Base-by-base conservation (phyloP, 1,140 invertebrate species). In the Pogonus chalceus region DNA sequence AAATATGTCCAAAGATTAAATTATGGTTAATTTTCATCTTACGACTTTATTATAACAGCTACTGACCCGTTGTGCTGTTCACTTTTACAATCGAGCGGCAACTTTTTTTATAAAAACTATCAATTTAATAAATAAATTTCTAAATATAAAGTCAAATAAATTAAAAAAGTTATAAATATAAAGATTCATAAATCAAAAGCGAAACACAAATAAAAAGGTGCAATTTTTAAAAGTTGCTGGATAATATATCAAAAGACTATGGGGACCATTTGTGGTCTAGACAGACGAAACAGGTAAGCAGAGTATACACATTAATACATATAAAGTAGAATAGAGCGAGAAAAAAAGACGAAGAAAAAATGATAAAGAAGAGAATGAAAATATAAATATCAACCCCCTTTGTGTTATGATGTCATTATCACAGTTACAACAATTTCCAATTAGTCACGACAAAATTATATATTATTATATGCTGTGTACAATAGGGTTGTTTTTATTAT, bases 1-100 rank as follows among this genome's bases (percentile, higher is more conserved):
- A 43, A 43, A 43, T 43, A 16, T 43, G 37, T 43, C 37, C 37
- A 43, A 16, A 43, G 37, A 43, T 43, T 43, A 43, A 43, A 43
- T 43, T 43, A 43, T 43, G 37, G 37, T 16, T 43, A 43, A 43
- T 43, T 43, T 43, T 43, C 37, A 43, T 43, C 31, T 26, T 52
- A 39, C n/a, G 57, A 56, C 46, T 39, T 48, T 55, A 53, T 58
- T 53, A 58, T 43, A 54, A 58, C 23, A 12, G 48, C 54, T 50
- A 50, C 48, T 47, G 47, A 46, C 23, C 20, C 18, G 26, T 14
- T n/a, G n/a, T n/a, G n/a, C n/a, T n/a, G n/a, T n/a, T n/a, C n/a
- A n/a, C n/a, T n/a, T n/a, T n/a, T n/a, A n/a, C n/a, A n/a, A n/a
- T n/a, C n/a, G n/a, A n/a, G n/a, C n/a, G n/a, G n/a, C n/a, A n/a